Conservation (phyloP, 2,888 invertebrate species). For the Harpagoxenus sublaevis region DNA sequence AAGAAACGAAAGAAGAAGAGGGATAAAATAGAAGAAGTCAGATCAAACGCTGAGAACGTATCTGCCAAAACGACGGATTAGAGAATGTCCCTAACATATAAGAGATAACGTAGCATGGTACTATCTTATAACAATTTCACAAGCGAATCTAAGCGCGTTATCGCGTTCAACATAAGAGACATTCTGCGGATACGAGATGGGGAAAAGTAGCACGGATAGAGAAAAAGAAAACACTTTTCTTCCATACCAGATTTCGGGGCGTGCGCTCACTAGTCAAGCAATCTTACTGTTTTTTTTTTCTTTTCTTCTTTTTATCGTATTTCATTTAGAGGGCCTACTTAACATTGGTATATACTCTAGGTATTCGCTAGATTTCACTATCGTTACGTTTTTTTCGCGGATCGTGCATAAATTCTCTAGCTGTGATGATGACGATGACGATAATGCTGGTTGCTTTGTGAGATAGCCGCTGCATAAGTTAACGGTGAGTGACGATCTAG, state of each 20-base stretch:
- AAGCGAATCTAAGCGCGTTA: constrained; percentile 68
- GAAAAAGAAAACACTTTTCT: constrained; percentile 67
- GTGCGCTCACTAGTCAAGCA: constrained; percentile 86
- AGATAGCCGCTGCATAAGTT: constrained; percentile 73
- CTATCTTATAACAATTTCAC: constrained; percentile 72
- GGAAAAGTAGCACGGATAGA: constrained; percentile 46
- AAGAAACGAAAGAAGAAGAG: constrained; percentile 56
- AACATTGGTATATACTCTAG: constrained; percentile 73
- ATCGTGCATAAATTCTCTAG: constrained; percentile 77
- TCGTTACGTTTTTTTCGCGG: constrained; percentile 67
- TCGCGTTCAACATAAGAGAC: constrained; percentile 67
- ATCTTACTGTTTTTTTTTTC: constrained; percentile 81
- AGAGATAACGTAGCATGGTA: constrained; percentile 70
- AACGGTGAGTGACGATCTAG: constrained; percentile 53
- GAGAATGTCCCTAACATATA: constrained; percentile 67
- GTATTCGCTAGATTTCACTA: constrained; percentile 73
- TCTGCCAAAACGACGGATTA: constrained; percentile 71
- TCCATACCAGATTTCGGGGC: constrained; percentile 81
- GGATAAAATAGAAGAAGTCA: constrained; percentile 31
- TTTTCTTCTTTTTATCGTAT: constrained; percentile 61
- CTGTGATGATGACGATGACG: constrained; percentile 78
- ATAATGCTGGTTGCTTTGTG: constrained; percentile 65
- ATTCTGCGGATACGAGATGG: constrained; percentile 65
- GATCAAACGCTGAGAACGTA: constrained; percentile 57
- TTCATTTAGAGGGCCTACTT: constrained; percentile 74